Conservation (phyloP, 2,888 invertebrate species). For the Catocala sponsa region DNA sequence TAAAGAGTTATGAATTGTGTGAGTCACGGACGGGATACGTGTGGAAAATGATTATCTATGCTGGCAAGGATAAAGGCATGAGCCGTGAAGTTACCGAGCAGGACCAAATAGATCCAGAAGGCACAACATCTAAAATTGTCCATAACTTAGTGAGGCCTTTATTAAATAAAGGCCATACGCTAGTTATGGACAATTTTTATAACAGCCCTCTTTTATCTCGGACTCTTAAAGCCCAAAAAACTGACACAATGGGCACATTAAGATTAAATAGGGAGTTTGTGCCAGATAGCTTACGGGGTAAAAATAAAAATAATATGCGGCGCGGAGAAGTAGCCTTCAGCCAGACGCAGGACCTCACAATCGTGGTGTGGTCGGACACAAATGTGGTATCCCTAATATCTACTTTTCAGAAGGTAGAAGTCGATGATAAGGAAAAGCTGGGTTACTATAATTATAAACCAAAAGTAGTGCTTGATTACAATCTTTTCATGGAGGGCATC, state of each 20-base stretch:
- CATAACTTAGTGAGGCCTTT: constrained; percentile 13
- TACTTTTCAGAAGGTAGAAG: not conserved
- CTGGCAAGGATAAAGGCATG: not conserved
- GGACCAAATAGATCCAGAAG: not conserved
- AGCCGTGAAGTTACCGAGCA: not conserved
- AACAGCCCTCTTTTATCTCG: constrained; percentile 15
- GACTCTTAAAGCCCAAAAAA: constrained; percentile 9
- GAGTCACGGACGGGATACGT: constrained; percentile 15
- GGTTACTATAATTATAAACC: constrained; percentile 10
- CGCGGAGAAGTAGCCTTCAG: constrained; percentile 16
- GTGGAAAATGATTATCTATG: constrained; percentile 10
- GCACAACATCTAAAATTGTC: constrained; percentile 15
- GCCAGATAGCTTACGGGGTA: constrained; percentile 8
- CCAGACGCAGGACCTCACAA: constrained; percentile 13
- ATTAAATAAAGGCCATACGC: constrained; percentile 15
- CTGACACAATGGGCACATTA: constrained; percentile 16
- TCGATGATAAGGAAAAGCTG: constrained; percentile 10
- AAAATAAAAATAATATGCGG: constrained; percentile 13
- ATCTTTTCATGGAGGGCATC: constrained; percentile 7
- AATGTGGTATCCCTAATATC: constrained; percentile 7
- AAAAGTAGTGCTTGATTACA: constrained; percentile 7
- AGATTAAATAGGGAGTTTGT: constrained; percentile 15
- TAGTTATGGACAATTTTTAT: constrained; percentile 19
- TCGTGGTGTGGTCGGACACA: constrained; percentile 14
- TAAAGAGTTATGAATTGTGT: constrained; percentile 16